Evolutionary conservation across 2,888 invertebrate genomes (phyloP).

Genomic region (Stramonita haemastoma): DNA sequence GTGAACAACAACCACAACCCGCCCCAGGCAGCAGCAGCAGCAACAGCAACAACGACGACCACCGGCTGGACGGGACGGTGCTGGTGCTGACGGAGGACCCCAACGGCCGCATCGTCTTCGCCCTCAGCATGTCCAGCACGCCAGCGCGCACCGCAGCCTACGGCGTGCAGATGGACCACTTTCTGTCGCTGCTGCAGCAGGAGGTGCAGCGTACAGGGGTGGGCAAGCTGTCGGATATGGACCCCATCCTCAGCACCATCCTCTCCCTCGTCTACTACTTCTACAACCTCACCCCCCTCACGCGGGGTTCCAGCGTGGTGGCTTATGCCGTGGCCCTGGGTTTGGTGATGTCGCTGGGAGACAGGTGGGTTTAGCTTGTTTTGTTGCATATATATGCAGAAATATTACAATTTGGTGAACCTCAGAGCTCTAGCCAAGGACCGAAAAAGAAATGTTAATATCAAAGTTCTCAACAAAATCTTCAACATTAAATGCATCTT

Average conservation of each 20-base stretch:
- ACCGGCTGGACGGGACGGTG: conserved; percentile 69
- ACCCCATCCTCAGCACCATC: conserved; percentile 65
- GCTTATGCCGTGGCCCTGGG: conserved; percentile 71
- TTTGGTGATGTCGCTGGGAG: conserved; percentile 69
- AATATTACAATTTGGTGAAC: too few relatives aligned
- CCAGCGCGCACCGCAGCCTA: conserved; percentile 63
- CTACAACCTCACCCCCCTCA: conserved; percentile 72
- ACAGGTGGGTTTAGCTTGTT: conserved; percentile 63
- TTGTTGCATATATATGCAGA: background rate
- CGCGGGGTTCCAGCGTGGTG: conserved; percentile 71
- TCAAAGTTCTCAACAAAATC: too few relatives aligned
- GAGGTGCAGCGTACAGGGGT: conserved; percentile 66
- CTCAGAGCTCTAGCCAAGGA: too few relatives aligned
- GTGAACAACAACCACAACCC: background rate
- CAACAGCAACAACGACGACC: conserved; percentile 53
- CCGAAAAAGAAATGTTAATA: too few relatives aligned
- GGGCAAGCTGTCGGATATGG: conserved; percentile 64
- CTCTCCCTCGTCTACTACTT: conserved; percentile 71
- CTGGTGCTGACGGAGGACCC: conserved; percentile 67
- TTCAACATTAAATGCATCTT: too few relatives aligned
- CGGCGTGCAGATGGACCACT: conserved; percentile 66
- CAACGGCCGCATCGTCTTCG: conserved; percentile 65
- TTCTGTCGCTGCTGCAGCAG: conserved; percentile 65
- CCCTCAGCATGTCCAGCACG: conserved; percentile 66
- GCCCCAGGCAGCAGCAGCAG: conserved; percentile 36